Percentiles rank a stretch among this genome's conserved stretches.
Conservation (phyloP, 2,888 invertebrate species). For the Cheilosia variabilis region DNA sequence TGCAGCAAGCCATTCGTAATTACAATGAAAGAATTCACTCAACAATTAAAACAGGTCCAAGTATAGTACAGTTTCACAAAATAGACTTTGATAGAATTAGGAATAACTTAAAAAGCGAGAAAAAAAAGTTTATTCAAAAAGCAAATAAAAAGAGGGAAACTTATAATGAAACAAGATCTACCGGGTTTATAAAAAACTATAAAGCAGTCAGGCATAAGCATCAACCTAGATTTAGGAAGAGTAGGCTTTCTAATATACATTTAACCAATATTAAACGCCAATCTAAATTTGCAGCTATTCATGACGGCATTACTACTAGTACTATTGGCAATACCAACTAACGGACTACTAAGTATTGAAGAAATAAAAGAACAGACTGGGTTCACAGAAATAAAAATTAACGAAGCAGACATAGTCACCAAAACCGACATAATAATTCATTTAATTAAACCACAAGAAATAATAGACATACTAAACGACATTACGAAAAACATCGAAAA, state of each 20-base stretch:
- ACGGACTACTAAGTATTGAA: too few relatives aligned
- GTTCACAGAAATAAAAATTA: background rate
- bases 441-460: too few relatives aligned
- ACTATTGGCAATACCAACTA: too few relatives aligned
- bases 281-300: too few relatives aligned
- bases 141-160: constrained; percentile 20
- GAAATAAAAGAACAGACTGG: too few relatives aligned
- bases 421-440: too few relatives aligned
- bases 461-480: too few relatives aligned
- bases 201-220: constrained; percentile 53
- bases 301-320: too few relatives aligned
- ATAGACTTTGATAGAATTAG: constrained; percentile 32
- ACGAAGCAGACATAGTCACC: too few relatives aligned
- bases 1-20: constrained; percentile 19
- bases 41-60: constrained; percentile 24
- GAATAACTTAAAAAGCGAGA: constrained; percentile 7
- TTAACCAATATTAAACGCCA: too few relatives aligned
- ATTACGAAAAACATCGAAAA: too few relatives aligned
- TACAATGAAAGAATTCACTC: constrained; percentile 46
- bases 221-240: constrained; percentile 45
- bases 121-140: background rate
- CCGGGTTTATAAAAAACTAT: constrained; percentile 47
- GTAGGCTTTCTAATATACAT: constrained; percentile 35
- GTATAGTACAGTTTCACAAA: constrained; percentile 38
- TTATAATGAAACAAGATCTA: constrained; percentile 36